Percentiles rank a stretch among this genome's conserved stretches.
phyloP scores from a whole-genome alignment of 1,140 invertebrate species.

The Macrobrachium nipponense region DNA sequence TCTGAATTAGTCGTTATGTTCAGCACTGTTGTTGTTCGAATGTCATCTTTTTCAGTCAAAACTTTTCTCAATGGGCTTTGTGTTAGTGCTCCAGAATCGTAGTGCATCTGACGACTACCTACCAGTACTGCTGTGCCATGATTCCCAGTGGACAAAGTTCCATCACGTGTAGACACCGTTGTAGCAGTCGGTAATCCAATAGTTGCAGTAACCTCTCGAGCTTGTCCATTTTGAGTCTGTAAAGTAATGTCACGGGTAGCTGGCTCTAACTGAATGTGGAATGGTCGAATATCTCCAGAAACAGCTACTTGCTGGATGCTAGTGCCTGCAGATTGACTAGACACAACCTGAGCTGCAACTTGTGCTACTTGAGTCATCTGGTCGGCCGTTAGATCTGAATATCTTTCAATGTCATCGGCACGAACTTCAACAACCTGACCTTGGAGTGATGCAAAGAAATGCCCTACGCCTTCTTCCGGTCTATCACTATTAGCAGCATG shows the following conservation, averaged over 20 bases:
- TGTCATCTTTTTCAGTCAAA: constrained; percentile 38
- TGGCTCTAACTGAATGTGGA: constrained; percentile 53
- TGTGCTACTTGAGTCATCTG: constrained; percentile 54
- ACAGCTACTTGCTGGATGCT: constrained; percentile 53
- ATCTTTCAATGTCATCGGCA: constrained; percentile 59
- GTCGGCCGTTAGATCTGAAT: constrained; percentile 51
- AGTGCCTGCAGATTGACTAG: constrained; percentile 29
- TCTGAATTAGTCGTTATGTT: constrained; percentile 22
- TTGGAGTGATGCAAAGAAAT: constrained; percentile 62
- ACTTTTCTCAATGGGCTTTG: constrained; percentile 47
- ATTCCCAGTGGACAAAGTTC: constrained; percentile 33
- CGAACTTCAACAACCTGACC: constrained; percentile 63
- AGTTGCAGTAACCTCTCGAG: constrained; percentile 21
- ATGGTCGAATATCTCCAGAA: constrained; percentile 47
- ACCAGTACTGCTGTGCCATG: constrained; percentile 49
- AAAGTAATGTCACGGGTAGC: constrained; percentile 44
- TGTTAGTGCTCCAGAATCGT: constrained; percentile 37
- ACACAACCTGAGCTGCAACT: constrained; percentile 49
- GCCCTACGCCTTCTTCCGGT: constrained; percentile 53
- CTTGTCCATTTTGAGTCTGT: constrained; percentile 16
- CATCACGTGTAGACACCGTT: constrained; percentile 34
- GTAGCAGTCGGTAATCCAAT: constrained; percentile 22
- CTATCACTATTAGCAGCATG: constrained; percentile 49
- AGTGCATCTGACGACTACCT: constrained; percentile 39
- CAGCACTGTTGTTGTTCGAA: constrained; percentile 37